Evolutionary conservation across 1,140 invertebrate genomes (phyloP), one percentile per base, ranked within the genome.

Genomic region (Eumeta japonica): DNA sequence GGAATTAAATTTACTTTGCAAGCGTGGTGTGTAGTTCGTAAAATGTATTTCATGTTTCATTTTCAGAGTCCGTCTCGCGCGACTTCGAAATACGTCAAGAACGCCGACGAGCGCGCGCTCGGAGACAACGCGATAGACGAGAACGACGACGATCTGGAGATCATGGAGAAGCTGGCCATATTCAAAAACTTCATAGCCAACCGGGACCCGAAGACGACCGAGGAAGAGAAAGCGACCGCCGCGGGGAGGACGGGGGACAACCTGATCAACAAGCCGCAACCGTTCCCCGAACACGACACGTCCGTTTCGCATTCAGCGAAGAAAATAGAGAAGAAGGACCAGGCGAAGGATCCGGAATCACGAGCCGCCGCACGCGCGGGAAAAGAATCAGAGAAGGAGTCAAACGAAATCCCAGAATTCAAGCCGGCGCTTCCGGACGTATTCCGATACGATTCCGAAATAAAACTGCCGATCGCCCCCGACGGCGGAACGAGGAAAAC

Each of bases 241-340:
- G n/a, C n/a, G n/a, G n/a, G n/a, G n/a, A n/a, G n/a, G n/a, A n/a
- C n/a, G n/a, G n/a, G n/a, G n/a, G n/a, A n/a, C n/a, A n/a, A n/a
- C n/a, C n/a, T n/a, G n/a, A n/a, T n/a, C n/a, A n/a, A n/a, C n/a
- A n/a, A n/a, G n/a, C n/a, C n/a, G n/a, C 70, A 74, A 42, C 32
- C 62, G 0, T 66, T 71, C 49, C 70, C 70, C 1, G 3, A 63
- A 5, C 63, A 71, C 31, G 70, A 74, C 4, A 48, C 48, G 4
- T 43, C 56, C 0, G 20, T 66, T 0, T 43, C 60, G 2, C 70
- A 74, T 16, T 38, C 42, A 7, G 59, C 70, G 13, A 58, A 49
- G 34, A 72, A 58, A 41, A 74, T 72, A 3, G 65, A 70, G 35
- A 74, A 72, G 28, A 74, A 74, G 35, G 62, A 74, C 29, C 48